phyloP scores from a whole-genome alignment of 2,888 invertebrate species.

The Agonopterix arenella region DNA sequence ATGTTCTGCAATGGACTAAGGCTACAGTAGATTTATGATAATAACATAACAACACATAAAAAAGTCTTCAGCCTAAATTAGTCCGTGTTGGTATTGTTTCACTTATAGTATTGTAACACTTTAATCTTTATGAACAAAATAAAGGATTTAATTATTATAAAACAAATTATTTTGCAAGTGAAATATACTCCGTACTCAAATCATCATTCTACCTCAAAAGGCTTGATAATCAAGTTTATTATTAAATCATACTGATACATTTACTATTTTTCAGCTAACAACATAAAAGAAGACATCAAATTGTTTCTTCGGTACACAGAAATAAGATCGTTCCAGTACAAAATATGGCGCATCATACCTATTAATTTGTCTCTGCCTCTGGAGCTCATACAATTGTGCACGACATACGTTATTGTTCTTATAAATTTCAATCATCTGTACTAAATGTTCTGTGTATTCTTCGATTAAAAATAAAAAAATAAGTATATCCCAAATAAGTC shows the following conservation, averaged over 20 bases:
- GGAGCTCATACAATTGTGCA: conserved; percentile 47
- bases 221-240: neutral
- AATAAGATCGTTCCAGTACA: conserved; percentile 43
- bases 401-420: conserved; percentile 53
- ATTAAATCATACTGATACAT: neutral
- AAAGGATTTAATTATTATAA: no score
- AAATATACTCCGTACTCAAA: no score
- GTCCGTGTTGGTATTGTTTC: neutral
- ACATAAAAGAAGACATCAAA: conserved; percentile 34
- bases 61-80: neutral
- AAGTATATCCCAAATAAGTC: neutral
- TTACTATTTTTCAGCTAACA: conserved; percentile 29
- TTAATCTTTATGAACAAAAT: neutral
- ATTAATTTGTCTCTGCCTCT: conserved; percentile 46
- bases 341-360: conserved; percentile 53
- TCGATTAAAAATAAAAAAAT: neutral
- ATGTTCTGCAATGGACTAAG: neutral
- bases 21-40: neutral
- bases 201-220: neutral
- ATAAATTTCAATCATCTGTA: conserved; percentile 63
- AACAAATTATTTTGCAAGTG: no score
- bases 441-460: conserved; percentile 3
- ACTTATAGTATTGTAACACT: neutral
- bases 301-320: conserved; percentile 47
- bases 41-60: neutral